Conservation (phyloP, 2,797 vertebrate species). For the Rhinoraja longicauda region DNA sequence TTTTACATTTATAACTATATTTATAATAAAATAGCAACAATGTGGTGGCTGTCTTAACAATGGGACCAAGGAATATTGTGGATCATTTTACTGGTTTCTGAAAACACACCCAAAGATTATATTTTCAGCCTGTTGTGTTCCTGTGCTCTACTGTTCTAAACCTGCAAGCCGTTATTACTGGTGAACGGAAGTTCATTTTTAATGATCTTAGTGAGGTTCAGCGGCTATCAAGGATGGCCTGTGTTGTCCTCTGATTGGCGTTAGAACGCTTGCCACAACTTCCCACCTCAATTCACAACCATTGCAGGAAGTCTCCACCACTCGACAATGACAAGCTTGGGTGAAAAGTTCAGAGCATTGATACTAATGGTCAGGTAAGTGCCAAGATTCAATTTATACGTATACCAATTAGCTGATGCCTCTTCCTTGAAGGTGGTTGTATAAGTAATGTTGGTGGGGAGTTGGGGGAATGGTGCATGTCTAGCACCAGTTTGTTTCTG, state of each 20-base stretch:
- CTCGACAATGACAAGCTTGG: not conserved
- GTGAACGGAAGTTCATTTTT: not conserved
- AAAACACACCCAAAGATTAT: too few species aligned
- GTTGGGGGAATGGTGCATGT: too few species aligned
- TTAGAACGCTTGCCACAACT: not conserved
- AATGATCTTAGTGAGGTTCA: not conserved
- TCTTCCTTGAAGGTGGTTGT: not conserved
- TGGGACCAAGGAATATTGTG: not conserved
- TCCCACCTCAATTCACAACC: not conserved
- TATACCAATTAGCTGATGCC: not conserved
- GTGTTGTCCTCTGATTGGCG: not conserved
- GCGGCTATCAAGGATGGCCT: not conserved
- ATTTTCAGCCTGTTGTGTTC: too few species aligned
- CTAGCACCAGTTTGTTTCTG: too few species aligned
- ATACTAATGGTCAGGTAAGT: not conserved
- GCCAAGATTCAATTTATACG: not conserved
- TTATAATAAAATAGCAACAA: slow-evolving; percentile 20
- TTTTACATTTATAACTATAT: not conserved
- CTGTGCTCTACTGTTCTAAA: not conserved
- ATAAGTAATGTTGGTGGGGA: not conserved
- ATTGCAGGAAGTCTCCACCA: not conserved
- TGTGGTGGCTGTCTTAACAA: slow-evolving; percentile 2
- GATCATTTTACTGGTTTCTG: not conserved
- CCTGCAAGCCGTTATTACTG: not conserved
- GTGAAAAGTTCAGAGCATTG: not conserved